Percentiles rank a stretch among this genome's conserved stretches.
Evolutionary conservation across 2,797 vertebrate species (phyloP).

Genomic region (Malurus splendens): DNA sequence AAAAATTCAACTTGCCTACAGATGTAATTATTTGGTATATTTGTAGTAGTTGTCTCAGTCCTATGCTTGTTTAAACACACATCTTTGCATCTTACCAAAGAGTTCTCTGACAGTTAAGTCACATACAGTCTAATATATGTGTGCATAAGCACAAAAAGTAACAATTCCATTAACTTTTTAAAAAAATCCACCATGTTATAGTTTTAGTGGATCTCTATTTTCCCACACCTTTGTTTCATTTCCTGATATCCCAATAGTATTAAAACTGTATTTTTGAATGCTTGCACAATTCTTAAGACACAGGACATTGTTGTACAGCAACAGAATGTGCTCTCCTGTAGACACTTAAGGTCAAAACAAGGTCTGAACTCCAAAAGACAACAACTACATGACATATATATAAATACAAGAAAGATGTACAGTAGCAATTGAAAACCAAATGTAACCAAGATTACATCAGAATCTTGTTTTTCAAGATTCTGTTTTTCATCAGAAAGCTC

Average conservation of each 20-base stretch:
- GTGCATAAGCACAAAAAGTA: background rate
- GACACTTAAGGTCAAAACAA: background rate
- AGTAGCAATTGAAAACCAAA: background rate
- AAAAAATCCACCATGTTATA: fast-evolving
- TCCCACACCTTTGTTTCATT: background rate
- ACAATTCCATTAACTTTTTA: background rate
- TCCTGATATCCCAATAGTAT: background rate
- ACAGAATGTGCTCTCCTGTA: background rate
- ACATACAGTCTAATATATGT: fast-evolving
- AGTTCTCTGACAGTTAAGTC: background rate
- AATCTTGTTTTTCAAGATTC: too few relatives aligned
- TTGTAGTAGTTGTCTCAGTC: background rate
- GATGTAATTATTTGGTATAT: background rate
- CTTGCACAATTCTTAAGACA: background rate
- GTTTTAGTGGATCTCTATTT: background rate
- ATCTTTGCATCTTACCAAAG: background rate
- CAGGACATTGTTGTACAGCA: background rate
- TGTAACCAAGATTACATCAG: background rate
- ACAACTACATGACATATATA: background rate
- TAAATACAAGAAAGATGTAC: background rate
- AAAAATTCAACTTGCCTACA: background rate
- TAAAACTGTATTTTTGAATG: background rate
- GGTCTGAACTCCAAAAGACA: background rate
- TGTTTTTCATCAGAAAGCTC: background rate
- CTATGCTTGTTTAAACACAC: background rate